Conservation (phyloP, 2,888 invertebrate species). For the Marronus borbonicus region DNA sequence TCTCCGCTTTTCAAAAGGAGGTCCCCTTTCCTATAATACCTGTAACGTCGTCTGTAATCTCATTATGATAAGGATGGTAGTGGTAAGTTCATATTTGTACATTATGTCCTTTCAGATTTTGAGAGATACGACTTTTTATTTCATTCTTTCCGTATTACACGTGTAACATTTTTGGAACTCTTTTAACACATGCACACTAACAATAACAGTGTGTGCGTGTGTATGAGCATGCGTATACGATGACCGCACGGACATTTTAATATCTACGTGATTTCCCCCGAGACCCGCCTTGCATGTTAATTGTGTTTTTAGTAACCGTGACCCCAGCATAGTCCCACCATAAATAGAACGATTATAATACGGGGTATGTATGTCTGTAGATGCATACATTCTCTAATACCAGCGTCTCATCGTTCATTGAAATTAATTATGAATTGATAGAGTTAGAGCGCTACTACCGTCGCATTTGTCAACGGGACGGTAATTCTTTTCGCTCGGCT, state of each 20-base stretch:
- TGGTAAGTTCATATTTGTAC: too few relatives aligned
- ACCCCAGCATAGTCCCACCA: conserved; percentile 24
- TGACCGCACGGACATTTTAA: conserved; percentile 20
- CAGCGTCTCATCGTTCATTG: neutral
- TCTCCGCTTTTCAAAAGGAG: too few relatives aligned
- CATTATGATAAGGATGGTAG: too few relatives aligned
- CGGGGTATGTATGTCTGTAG: neutral
- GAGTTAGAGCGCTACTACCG: neutral
- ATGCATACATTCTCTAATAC: neutral
- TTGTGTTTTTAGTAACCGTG: conserved; percentile 46
- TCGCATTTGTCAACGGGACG: neutral
- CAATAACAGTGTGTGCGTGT: conserved; percentile 9
- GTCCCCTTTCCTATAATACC: too few relatives aligned
- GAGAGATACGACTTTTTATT: too few relatives aligned
- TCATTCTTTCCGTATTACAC: neutral
- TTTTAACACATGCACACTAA: neutral
- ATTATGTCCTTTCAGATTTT: too few relatives aligned
- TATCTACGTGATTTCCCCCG: conserved; percentile 45
- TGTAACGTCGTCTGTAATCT: too few relatives aligned
- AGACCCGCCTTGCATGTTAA: conserved; percentile 38
- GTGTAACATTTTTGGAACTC: conserved; percentile 15
- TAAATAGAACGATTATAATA: conserved; percentile 33
- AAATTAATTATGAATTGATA: conserved; percentile 38
- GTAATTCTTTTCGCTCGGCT: neutral
- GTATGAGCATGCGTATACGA: neutral